These are phyloP conservation scores for Saccostrea glomerata DNA, from an alignment of 1,140 invertebrate species.

Conservation along the genomic window DNA sequence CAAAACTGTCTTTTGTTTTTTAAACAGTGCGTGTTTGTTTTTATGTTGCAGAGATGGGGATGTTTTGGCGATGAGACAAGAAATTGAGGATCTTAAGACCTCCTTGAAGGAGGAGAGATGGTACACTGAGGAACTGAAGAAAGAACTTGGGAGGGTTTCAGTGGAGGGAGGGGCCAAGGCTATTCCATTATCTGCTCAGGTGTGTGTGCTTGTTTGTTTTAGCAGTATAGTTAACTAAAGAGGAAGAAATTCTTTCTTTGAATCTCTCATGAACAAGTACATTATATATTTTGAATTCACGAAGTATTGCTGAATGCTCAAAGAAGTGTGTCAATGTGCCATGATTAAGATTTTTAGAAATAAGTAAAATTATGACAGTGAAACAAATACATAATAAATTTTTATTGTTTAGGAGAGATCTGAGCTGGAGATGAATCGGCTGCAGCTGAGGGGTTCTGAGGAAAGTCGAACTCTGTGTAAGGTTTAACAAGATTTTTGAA, in stretches of 20 bases:
- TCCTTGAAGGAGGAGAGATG: constrained; percentile 71
- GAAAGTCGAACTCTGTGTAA: constrained; percentile 74
- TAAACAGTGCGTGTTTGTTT: neutral
- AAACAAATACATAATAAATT: no score
- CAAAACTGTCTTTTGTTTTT: no score
- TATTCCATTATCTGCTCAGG: constrained; percentile 52
- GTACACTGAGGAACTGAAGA: constrained; percentile 73
- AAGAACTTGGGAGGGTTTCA: constrained; percentile 68
- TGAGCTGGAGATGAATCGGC: constrained; percentile 69
- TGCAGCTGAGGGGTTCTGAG: constrained; percentile 72
- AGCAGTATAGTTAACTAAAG: no score
- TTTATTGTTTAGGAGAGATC: constrained; percentile 51
- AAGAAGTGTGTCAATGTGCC: no score
- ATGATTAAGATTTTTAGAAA: no score
- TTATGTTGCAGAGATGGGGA: constrained; percentile 59
- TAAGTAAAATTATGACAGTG: no score
- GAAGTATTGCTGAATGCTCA: no score
- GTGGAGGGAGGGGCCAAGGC: constrained; percentile 34
- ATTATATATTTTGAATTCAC: no score
- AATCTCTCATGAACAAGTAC: no score
- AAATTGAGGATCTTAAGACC: constrained; percentile 71
- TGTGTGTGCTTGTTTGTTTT: constrained; percentile 4
- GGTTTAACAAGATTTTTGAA: constrained; percentile 10
- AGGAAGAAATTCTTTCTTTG: neutral
- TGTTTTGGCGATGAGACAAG: constrained; percentile 69